A percentile compares a stretch with the other conserved stretches of the same genome.
Conservation (phyloP, 2,113 vertebrate genomes). For the Tragelaphus imberbis region DNA sequence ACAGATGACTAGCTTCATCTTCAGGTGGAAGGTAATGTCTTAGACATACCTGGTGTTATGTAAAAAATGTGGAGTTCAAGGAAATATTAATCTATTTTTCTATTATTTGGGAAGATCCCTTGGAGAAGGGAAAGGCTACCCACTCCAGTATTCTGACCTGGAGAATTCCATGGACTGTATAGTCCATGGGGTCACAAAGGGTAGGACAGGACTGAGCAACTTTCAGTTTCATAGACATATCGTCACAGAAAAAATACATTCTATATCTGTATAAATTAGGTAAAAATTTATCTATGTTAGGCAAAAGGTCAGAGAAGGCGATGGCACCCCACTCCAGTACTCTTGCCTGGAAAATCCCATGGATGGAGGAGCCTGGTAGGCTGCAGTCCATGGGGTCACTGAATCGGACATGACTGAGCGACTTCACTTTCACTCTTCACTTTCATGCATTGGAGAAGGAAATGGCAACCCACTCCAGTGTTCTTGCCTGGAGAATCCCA, state of each 20-base stretch:
- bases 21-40: background rate
- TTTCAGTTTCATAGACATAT: background rate
- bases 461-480: too few species aligned
- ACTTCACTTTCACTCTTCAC: too few species aligned
- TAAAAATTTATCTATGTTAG: background rate
- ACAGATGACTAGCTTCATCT: background rate
- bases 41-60: background rate
- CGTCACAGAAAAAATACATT: background rate
- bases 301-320: background rate
- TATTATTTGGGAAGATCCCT: background rate
- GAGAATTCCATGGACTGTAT: background rate
- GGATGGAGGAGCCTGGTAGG: too few species aligned
- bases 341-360: too few species aligned
- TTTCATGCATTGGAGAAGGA: too few species aligned
- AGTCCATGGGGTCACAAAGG: background rate
- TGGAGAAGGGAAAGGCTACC: background rate
- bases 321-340: too few species aligned
- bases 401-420: too few species aligned
- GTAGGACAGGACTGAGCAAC: background rate
- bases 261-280: background rate
- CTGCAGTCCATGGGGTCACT: too few species aligned
- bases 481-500: too few species aligned
- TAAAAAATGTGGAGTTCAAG: background rate
- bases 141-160: background rate
- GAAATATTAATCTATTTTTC: background rate